A percentile compares a stretch with the other conserved stretches of the same genome.
Conservation (phyloP, 2,888 invertebrate species). For the Clivina fossor region DNA sequence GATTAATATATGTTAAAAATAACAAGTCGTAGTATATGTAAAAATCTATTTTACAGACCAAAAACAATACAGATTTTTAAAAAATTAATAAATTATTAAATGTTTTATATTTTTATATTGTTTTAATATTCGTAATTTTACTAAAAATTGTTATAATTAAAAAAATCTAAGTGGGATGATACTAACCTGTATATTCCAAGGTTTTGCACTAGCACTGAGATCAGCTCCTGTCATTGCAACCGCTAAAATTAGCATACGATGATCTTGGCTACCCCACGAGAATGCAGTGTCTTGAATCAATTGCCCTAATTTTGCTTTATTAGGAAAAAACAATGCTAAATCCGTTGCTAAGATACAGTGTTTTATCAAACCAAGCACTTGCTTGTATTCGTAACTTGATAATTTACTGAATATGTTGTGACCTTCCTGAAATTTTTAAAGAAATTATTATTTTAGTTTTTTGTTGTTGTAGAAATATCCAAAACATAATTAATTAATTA, state of each 20-base stretch:
- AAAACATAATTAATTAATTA: no score
- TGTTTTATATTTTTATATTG: no score
- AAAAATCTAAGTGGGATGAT: no score
- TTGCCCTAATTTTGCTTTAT: constrained; percentile 63
- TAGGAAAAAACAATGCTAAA: constrained; percentile 78
- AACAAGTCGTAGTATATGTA: no score
- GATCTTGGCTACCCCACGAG: constrained; percentile 65
- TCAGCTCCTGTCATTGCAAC: constrained; percentile 84
- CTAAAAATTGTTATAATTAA: no score
- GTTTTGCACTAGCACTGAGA: constrained; percentile 80
- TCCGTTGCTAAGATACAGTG: constrained; percentile 87
- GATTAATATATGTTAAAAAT: no score
- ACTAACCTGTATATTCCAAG: constrained; percentile 78
- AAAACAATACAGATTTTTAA: no score
- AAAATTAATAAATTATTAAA: no score
- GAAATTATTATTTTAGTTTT: no score
- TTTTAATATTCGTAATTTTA: no score
- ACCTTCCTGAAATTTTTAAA: constrained; percentile 74
- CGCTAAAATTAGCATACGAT: constrained; percentile 71
- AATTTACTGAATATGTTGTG: constrained; percentile 82
- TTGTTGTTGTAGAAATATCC: no score
- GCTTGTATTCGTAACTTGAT: constrained; percentile 71
- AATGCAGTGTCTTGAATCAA: constrained; percentile 60
- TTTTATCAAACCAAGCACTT: constrained; percentile 72
- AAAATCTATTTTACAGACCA: no score